Evolutionary conservation across 2,797 vertebrate species (phyloP).

Genomic region (Siniperca undulata): DNA sequence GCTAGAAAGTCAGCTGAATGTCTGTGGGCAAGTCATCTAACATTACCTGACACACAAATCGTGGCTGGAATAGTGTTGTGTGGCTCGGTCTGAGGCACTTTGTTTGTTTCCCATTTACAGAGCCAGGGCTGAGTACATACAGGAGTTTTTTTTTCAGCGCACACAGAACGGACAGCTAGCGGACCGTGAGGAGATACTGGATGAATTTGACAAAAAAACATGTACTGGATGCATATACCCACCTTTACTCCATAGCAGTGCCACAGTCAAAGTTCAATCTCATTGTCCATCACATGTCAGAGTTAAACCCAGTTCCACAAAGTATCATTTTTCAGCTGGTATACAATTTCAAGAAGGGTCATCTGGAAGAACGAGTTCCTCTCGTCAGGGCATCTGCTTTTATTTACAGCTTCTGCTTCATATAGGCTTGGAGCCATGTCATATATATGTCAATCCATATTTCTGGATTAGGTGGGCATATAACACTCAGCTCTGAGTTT

Average conservation of each 20-base stretch:
- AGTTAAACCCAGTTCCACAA: neutral
- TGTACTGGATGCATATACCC: too few species aligned
- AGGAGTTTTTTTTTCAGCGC: too few species aligned
- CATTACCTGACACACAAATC: too few species aligned
- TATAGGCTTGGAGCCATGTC: conserved; percentile 13
- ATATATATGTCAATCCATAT: neutral
- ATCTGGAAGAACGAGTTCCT: conserved; percentile 13
- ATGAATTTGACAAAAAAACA: too few species aligned
- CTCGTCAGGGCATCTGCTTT: neutral
- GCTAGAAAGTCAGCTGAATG: too few species aligned
- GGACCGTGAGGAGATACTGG: too few species aligned
- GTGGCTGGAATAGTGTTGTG: too few species aligned
- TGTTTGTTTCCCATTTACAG: too few species aligned
- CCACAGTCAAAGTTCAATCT: conserved; percentile 59
- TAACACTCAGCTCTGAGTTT: neutral
- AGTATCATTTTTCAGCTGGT: neutral
- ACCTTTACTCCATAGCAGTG: conserved; percentile 54
- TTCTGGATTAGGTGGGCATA: neutral
- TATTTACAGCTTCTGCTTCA: conserved; percentile 37
- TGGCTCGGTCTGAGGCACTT: too few species aligned
- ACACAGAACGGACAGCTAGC: too few species aligned
- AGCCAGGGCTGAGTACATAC: too few species aligned
- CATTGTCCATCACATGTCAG: conserved; percentile 51
- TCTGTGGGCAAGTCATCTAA: too few species aligned
- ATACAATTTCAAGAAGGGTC: neutral